Percentiles rank a stretch among this genome's conserved stretches.
Conservation (phyloP, 2,888 invertebrate genomes). For the Oscheius sp. region DNA sequence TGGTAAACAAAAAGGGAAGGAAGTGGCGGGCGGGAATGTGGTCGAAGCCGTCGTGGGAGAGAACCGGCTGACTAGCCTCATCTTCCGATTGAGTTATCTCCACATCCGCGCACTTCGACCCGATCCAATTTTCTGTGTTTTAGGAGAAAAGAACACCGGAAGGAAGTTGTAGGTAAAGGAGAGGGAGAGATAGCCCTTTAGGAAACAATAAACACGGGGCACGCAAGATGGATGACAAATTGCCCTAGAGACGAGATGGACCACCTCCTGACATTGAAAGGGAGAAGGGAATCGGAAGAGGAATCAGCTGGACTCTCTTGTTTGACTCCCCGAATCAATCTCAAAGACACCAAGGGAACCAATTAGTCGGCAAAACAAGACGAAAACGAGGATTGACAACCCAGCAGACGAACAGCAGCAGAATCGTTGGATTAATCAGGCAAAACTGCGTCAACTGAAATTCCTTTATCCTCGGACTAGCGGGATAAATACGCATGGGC, state of each 20-base stretch:
- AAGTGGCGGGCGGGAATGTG: not conserved
- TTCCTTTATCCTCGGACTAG: too few species aligned
- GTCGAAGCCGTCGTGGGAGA: slow-evolving; percentile 6
- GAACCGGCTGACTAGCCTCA: slow-evolving; percentile 4
- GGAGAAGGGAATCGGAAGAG: not conserved
- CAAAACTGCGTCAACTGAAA: too few species aligned
- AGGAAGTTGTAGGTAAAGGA: not conserved
- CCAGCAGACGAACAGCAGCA: too few species aligned
- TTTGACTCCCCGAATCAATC: slow-evolving; percentile 5
- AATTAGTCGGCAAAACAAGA: not conserved
- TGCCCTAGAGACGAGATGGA: not conserved
- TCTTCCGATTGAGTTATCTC: slow-evolving; percentile 36
- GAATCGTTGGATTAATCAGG: too few species aligned
- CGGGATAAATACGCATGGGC: too few species aligned
- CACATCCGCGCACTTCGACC: slow-evolving; percentile 23
- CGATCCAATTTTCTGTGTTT: not conserved
- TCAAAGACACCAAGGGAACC: not conserved
- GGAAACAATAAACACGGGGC: slow-evolving; percentile 7
- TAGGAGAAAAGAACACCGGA: not conserved
- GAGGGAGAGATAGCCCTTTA: not conserved
- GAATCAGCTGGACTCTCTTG: not conserved
- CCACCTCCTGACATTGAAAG: not conserved
- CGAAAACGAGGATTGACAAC: too few species aligned
- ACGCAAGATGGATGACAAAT: slow-evolving; percentile 18
- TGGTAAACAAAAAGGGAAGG: not conserved